phyloP scores from a whole-genome alignment of 64 coral and sea anemone species.

The Montipora foliosa region DNA sequence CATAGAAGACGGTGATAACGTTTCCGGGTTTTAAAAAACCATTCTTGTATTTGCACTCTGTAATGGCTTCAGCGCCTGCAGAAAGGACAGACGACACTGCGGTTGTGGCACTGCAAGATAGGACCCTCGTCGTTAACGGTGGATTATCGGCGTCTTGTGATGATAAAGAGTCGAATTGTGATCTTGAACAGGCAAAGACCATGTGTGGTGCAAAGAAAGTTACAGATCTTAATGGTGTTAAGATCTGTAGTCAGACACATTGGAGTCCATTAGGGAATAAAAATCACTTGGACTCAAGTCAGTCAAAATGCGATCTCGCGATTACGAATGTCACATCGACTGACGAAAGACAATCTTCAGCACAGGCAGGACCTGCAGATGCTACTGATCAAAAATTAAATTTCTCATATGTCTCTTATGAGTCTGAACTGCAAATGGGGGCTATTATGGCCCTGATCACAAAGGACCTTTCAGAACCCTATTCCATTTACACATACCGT shows the following conservation, averaged over 20 bases:
- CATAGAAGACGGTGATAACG: not conserved
- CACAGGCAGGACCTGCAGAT: constrained; percentile 43
- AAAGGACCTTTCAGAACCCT: constrained; percentile 98
- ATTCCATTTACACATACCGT: constrained; percentile 98
- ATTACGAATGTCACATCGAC: constrained; percentile 16
- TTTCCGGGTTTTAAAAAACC: not conserved
- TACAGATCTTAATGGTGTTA: constrained; percentile 76
- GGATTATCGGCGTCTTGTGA: not conserved
- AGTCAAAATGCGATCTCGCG: constrained; percentile 7
- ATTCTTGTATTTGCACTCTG: not conserved
- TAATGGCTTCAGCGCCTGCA: constrained; percentile 20
- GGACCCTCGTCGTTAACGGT: not conserved
- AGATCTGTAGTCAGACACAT: constrained; percentile 8
- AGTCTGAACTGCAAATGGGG: constrained; percentile 95
- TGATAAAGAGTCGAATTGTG: not conserved
- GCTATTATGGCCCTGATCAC: constrained; percentile 97
- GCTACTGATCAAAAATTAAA: constrained; percentile 11
- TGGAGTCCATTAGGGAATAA: not conserved
- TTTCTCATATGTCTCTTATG: constrained; percentile 85
- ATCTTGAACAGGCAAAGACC: not conserved
- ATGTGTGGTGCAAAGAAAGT: constrained; percentile 43
- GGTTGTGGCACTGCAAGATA: not conserved
- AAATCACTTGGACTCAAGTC: constrained; percentile 20
- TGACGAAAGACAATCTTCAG: constrained; percentile 1
- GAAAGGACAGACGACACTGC: constrained; percentile 15